phyloP scores from a whole-genome alignment of 2,113 vertebrate species.

The Neoarius graeffei region DNA sequence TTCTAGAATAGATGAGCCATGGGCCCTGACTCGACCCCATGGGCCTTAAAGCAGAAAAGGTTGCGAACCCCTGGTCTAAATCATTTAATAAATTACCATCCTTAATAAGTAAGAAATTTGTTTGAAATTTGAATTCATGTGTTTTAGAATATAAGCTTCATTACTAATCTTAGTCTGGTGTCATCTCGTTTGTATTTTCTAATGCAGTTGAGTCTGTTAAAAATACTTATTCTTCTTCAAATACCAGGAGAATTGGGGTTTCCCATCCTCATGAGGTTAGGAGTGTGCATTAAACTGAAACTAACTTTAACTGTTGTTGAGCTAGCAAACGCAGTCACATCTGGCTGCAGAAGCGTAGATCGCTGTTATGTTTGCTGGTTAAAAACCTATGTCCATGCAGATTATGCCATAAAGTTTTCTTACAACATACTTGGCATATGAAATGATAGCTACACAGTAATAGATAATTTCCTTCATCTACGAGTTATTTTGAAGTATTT shows the following conservation, averaged over 20 bases:
- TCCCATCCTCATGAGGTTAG: not conserved
- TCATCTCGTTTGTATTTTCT: not conserved
- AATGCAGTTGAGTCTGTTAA: not conserved
- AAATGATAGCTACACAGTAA: not conserved
- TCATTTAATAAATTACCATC: not conserved
- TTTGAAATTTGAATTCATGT: not conserved
- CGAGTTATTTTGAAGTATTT: not conserved
- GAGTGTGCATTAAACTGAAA: not conserved
- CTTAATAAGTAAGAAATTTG: not conserved
- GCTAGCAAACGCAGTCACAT: not conserved
- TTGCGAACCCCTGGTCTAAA: not conserved
- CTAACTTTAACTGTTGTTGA: not conserved
- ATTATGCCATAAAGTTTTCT: not conserved
- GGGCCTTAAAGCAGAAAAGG: too few species aligned
- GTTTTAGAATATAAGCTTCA: not conserved
- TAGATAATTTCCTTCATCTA: not conserved
- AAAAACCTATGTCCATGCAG: not conserved
- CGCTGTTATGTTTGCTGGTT: not conserved
- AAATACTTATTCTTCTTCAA: too few species aligned
- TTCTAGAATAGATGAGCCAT: too few species aligned
- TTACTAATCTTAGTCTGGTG: not conserved
- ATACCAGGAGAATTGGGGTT: not conserved
- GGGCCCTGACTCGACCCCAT: too few species aligned
- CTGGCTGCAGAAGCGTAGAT: not conserved
- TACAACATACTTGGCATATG: not conserved